Evolutionary conservation across 2,888 invertebrate genomes (phyloP), one percentile per base, ranked within the genome.

Genomic region (Caenorhabditis parvicauda): DNA sequence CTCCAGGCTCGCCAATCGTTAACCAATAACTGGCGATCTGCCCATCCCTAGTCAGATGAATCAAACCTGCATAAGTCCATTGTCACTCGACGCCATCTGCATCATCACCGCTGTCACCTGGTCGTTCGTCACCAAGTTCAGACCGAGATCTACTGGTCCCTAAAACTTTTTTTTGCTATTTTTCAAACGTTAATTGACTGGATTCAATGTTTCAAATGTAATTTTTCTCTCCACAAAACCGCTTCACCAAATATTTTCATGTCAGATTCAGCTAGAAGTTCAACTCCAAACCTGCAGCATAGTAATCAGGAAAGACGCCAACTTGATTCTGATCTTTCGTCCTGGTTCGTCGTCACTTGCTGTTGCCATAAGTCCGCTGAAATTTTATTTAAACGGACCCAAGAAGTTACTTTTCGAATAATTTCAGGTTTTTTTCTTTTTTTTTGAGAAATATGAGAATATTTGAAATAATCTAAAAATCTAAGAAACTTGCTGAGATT

Each of bases 51-150:
- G 22, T 24, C 19, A 6, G 3, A 45, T 5, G 53, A 53, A 54
- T 12, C 3, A 17, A 66, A 85, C 85, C 82, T 86, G 86, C 81
- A 95, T 92, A 0, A 94, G 83, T 14, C 86, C 71, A 79, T 94
- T 91, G n/a, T 92, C 92, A 9, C 90, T 89, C 59, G 89, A 89
- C 1, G 96, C 96, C 92, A 98, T 93, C 5, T 90, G 90, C 28
- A 98, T 84, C 82, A 98, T 92, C 90, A 98, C 92, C 82, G 93
- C 90, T 74, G 95, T 86, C 59, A 98, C 90, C 28, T 92, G 92
- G 50, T 92, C 86, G 67, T 83, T 82, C 6, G 82, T 82, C 6
- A 85, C 76, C 25, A 85, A 72, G 63, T 81, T 80, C 56, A 93
- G 92, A 17, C 96, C 98, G 41, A 93, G 89, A 82, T 96, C 95